Base-by-base conservation (phyloP, 2,888 invertebrate species). In the Archaeoteleia sp. region DNA sequence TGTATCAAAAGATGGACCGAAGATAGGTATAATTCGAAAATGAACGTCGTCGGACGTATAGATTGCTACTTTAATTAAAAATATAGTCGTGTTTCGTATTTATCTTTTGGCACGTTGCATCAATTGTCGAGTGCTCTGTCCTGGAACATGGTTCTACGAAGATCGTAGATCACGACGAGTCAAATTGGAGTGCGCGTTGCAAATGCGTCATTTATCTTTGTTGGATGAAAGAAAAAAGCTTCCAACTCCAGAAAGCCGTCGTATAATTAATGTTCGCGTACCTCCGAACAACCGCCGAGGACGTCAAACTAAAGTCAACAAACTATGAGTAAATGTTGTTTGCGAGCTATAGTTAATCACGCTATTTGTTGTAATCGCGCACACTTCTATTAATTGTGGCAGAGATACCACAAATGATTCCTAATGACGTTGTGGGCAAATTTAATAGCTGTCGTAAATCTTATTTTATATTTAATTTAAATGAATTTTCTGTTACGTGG, bases 211-310 rank as follows among this genome's bases (percentile, higher is more conserved):
- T 67, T 67, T 61, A 57, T 67, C 61, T 61, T 61, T 51, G 67
- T 67, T 67, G 49, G 29, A 39, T 32, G 54, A 35, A 39, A 53
- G 48, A 60, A 61, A 67, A 67, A 67, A 67, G 61, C 67, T 48
- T 25, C 60, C 43, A 45, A 57, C 67, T 55, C 51, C 23, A 29
- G 55, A 43, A 57, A 67, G 67, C 61, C 45, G 49, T 57, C 46
- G 61, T 55, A 67, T 67, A 62, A 62, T 67, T 67, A 67, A 62
- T 67, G 57, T 48, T 53, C 51, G 60, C 20, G 55, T 51, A 55
- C 58, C 65, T 32, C 13, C 53, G 53, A 46, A 46, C 48, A 58
- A 66, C 65, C 57, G 51, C 57, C 51, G 57, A 10, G 53, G 30
- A 51, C 60, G 67, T 67, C 67, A 67, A 57, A 54, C 37, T 51